Evolutionary conservation across 1,140 invertebrate genomes (phyloP), one percentile per base, ranked within the genome.

Genomic region (Brachionus manjavacas): DNA sequence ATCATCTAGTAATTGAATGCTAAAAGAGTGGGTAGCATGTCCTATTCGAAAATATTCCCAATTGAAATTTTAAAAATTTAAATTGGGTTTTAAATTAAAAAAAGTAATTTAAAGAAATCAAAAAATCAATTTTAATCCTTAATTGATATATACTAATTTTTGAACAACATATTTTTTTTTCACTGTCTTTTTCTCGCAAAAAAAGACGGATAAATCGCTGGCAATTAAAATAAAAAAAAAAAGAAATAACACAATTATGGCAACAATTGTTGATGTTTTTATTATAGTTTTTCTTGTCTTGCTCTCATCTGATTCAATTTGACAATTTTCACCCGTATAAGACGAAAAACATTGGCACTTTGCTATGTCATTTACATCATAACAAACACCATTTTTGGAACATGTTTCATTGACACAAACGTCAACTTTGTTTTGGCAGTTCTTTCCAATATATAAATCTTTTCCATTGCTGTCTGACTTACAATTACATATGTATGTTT

Each of bases 401-500:
- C 76, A 80, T 8, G 46, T 80, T 39, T 60, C 76, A 55, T 80
- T 80, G n/a, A 3, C 14, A 80, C 76, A 80, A 55, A 80, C 12
- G 12, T 80, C 76, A 16, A 64, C 76, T 79, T 41, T 11, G 14
- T 79, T 46, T 79, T 79, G 20, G 16, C 74, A 79, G 31, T 79
- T 79, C 14, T 28, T 25, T 46, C 74, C 74, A 79, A 46, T 1
- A 31, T 14, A 79, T 16, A 79, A 41, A 25, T 9, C 7, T 20
- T 14, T 28, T 35, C 31, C 25, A 35, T 70, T 41, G 2, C 3
- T n/a, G 4, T 35, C 28, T 16, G n/a, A 3, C 6, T 31, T n/a
- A 52, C 74, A 79, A 16, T 43, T 1, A 16, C 74, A 79, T n/a
- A 0, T 28, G 20, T 1, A 79, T 23, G 35, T 52, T 49, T 28